Evolutionary conservation across 2,888 invertebrate genomes (phyloP).

Genomic region (Macrophya alboannulata): DNA sequence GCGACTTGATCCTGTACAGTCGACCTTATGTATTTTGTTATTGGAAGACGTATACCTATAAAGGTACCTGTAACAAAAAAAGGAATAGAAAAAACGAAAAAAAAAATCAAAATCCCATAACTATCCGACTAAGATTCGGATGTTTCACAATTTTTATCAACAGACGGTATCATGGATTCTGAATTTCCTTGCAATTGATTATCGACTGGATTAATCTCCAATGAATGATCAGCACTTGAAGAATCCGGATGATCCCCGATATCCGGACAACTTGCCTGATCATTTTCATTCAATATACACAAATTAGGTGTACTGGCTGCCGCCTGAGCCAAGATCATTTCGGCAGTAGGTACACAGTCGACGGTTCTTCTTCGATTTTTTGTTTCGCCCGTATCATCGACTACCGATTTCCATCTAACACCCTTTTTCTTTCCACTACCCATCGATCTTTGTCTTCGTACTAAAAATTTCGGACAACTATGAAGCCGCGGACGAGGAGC

Average conservation of each 20-base stretch:
- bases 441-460: conserved; percentile 70
- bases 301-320: conserved; percentile 68
- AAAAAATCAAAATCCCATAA: background rate
- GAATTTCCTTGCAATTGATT: background rate
- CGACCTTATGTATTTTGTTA: background rate
- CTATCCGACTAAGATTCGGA: background rate
- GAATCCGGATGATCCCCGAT: background rate
- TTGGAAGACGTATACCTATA: conserved; percentile 12
- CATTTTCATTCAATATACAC: conserved; percentile 59
- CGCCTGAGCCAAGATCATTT: conserved; percentile 65
- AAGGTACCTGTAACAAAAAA: background rate
- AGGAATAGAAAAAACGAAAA: background rate
- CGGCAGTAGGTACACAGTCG: conserved; percentile 66
- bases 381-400: conserved; percentile 57
- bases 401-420: conserved; percentile 75
- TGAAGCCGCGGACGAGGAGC: conserved; percentile 64
- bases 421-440: conserved; percentile 71
- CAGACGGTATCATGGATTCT: background rate
- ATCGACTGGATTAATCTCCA: background rate
- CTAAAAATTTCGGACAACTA: conserved; percentile 69
- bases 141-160: background rate
- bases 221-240: background rate
- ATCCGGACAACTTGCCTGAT: background rate
- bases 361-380: conserved; percentile 67
- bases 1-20: background rate